phyloP scores from a whole-genome alignment of 2,888 invertebrate genomes.

The Mythimna ferrago region DNA sequence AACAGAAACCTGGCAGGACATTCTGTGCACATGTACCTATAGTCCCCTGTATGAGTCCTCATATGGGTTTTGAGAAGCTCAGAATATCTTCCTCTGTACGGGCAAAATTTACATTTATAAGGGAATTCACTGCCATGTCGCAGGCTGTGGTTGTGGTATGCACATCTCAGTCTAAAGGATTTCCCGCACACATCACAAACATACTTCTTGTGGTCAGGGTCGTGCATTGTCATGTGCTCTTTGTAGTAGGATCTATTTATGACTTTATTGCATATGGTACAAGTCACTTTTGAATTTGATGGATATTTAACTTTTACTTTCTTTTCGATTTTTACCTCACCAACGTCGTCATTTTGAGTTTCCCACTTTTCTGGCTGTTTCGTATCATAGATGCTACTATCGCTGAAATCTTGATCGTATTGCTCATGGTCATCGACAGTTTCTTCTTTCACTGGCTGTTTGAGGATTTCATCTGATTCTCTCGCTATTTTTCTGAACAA shows the following conservation, averaged over 20 bases:
- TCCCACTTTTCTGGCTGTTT: slow-evolving; percentile 60
- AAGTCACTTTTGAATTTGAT: slow-evolving; percentile 59
- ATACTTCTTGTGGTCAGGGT: slow-evolving; percentile 77
- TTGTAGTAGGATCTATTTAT: slow-evolving; percentile 75
- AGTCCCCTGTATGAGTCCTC: slow-evolving; percentile 78
- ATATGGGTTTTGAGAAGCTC: slow-evolving; percentile 78
- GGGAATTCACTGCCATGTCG: slow-evolving; percentile 78
- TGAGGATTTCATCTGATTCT: slow-evolving; percentile 72
- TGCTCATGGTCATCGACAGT: slow-evolving; percentile 38
- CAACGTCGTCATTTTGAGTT: slow-evolving; percentile 38
- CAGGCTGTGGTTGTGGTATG: slow-evolving; percentile 77
- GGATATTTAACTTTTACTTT: slow-evolving; percentile 65
- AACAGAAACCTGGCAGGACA: slow-evolving; percentile 79
- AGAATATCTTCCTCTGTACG: slow-evolving; percentile 75
- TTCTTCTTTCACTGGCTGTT: slow-evolving; percentile 67
- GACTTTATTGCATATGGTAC: slow-evolving; percentile 70
- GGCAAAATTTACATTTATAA: slow-evolving; percentile 78
- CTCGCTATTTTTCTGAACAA: slow-evolving; percentile 78
- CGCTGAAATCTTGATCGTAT: slow-evolving; percentile 63
- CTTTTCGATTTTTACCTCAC: slow-evolving; percentile 57
- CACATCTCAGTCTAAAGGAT: slow-evolving; percentile 76
- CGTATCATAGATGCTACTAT: slow-evolving; percentile 57
- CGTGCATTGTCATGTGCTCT: slow-evolving; percentile 79
- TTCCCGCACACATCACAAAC: slow-evolving; percentile 82
- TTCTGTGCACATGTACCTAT: slow-evolving; percentile 80